Base-by-base conservation (phyloP, 2,113 vertebrate species). In the Pelecanoides urinatrix region DNA sequence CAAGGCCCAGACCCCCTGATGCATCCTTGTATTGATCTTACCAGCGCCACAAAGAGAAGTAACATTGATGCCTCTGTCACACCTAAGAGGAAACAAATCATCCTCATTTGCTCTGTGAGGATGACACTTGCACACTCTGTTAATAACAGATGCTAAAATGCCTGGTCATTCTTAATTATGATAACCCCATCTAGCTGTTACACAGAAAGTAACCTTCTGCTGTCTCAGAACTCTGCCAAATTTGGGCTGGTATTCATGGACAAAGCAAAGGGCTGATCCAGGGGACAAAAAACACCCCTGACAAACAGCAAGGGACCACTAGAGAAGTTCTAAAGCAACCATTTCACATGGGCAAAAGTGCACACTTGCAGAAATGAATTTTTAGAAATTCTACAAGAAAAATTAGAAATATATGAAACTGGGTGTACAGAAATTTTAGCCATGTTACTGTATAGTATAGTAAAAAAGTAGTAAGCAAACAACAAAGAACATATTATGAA, bases 121-220 rank as follows among this genome's bases (percentile, higher is more conserved):
- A 80, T 85, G 84, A 96, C 74, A 94, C 77, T 76, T 1, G 1
- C 7, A 45, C 49, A 45, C n/a, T 49, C 30, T 12, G 15, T 63
- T 93, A 93, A 86, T 93, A 70, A 74, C 47, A 96, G 78, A 77
- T 77, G 70, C 61, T 81, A 75, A 80, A 86, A 89, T 49, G 56
- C 61, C 71, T 77, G 62, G 40, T 88, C 40, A 49, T 92, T 70
- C 55, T 62, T 74, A 86, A 96, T 91, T 80, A 92, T 27, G 76
- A 92, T 56, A 92, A 71, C 21, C 20, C 36, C 34, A 47, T 78
- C 67, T 68, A 44, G 76, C 59, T 93, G 86, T 78, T 53, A 65
- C 23, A 62, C 63, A 53, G 10, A 67, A 87, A 73, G 59, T n/a
- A 32, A 85, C 49, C 44, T 44, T 42, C 58, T 2, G 13, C 50